phyloP scores from a whole-genome alignment of 2,797 vertebrate species.

The Monodelphis domestica region DNA sequence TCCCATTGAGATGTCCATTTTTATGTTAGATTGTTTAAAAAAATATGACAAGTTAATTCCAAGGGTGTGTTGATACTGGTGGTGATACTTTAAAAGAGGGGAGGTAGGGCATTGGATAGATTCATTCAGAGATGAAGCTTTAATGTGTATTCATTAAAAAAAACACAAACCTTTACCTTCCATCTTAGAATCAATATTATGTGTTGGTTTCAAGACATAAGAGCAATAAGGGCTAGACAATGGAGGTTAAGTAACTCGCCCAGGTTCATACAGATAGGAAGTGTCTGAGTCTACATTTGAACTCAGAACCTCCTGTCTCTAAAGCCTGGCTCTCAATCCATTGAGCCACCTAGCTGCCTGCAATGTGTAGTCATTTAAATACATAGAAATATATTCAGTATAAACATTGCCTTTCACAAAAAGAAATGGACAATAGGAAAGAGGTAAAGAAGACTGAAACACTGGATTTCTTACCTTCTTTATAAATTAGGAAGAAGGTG shows the following conservation, averaged over 20 bases:
- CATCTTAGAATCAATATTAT: too few relatives aligned
- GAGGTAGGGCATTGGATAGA: not conserved
- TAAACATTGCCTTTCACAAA: not conserved
- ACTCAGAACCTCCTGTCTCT: too few relatives aligned
- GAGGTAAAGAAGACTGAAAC: not conserved
- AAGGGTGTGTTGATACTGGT: not conserved
- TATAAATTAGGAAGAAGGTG: constrained; percentile 7
- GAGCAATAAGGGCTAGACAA: too few relatives aligned
- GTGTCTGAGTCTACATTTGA: too few relatives aligned
- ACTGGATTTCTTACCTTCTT: not conserved
- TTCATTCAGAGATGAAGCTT: not conserved
- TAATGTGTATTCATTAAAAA: not conserved
- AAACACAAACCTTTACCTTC: too few relatives aligned
- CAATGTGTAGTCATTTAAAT: not conserved
- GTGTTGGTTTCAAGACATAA: too few relatives aligned
- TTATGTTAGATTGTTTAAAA: not conserved
- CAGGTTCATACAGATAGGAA: too few relatives aligned
- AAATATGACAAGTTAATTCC: not conserved
- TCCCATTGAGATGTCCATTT: not conserved
- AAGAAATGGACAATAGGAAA: not conserved
- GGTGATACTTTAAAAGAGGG: not conserved
- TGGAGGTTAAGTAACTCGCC: too few relatives aligned
- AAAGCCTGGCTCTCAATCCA: too few relatives aligned
- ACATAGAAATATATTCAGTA: not conserved
- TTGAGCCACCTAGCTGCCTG: too few relatives aligned